Percentiles rank a stretch among this genome's conserved stretches.
These are phyloP conservation scores for Scrobipalpa atriplicella DNA, from an alignment of 2,888 invertebrate genomes.

Conservation along the genomic window DNA sequence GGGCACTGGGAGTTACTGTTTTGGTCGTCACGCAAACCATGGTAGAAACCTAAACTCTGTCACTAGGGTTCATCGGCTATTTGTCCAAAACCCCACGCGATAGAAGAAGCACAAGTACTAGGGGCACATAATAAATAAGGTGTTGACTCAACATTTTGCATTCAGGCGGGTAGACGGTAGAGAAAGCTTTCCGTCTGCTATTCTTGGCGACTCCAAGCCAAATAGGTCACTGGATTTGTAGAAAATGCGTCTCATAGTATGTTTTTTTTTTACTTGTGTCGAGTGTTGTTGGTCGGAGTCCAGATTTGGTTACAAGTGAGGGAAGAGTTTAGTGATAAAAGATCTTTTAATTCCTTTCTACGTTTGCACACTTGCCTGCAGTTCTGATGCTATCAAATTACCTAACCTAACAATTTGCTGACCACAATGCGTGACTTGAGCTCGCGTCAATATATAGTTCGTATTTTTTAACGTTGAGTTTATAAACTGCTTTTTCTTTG, in stretches of 20 bases:
- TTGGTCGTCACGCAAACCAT: too few species aligned
- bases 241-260: background rate
- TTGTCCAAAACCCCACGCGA: too few species aligned
- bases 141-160: conserved; percentile 66
- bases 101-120: background rate
- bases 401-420: too few species aligned
- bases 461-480: too few species aligned
- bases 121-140: conserved; percentile 48
- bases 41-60: too few species aligned
- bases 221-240: conserved; percentile 66
- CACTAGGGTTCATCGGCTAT: too few species aligned
- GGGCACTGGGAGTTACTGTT: too few species aligned
- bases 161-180: conserved; percentile 48
- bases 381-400: too few species aligned
- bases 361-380: too few species aligned
- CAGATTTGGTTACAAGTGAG: background rate
- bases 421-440: too few species aligned
- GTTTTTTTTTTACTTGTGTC: background rate
- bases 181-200: conserved; percentile 45
- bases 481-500: too few species aligned
- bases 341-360: background rate
- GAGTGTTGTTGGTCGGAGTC: background rate
- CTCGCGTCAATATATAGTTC: too few species aligned
- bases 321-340: background rate
- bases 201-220: conserved; percentile 69